Evolutionary conservation across 2,888 invertebrate genomes (phyloP).

Genomic region (Tenthredo amoena): DNA sequence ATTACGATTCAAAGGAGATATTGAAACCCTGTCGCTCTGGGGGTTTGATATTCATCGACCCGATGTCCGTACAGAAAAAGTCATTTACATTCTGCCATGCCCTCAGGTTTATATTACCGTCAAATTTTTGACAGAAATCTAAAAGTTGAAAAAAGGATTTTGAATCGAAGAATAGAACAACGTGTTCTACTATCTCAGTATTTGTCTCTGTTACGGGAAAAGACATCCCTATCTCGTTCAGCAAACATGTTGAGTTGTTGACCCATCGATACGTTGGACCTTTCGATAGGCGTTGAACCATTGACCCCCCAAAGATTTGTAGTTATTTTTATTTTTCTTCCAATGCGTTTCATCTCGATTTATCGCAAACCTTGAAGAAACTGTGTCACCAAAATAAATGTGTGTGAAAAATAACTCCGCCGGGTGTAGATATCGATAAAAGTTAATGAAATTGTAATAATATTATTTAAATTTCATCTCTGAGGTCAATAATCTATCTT

Average conservation of each 20-base stretch:
- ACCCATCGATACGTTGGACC: neutral
- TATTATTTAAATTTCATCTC: neutral
- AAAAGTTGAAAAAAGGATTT: neutral
- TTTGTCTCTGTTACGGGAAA: neutral
- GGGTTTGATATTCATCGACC: neutral
- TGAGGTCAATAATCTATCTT: neutral
- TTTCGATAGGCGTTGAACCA: conserved; percentile 25
- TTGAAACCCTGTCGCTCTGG: neutral
- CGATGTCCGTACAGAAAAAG: neutral
- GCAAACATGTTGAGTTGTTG: conserved; percentile 24
- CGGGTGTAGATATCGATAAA: neutral
- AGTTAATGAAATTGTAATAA: neutral
- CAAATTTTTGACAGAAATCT: neutral
- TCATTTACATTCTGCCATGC: neutral
- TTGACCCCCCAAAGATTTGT: conserved; percentile 43
- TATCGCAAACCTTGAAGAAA: conserved; percentile 22
- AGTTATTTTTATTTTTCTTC: neutral
- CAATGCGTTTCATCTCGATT: neutral
- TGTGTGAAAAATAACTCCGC: neutral
- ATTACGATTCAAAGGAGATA: neutral
- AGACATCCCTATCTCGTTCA: neutral
- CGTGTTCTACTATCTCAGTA: neutral
- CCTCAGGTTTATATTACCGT: neutral
- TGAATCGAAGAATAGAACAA: neutral
- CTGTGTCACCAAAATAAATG: conserved; percentile 35